Conservation (phyloP, 2,797 vertebrate genomes). For the Urophycis tenuis region DNA sequence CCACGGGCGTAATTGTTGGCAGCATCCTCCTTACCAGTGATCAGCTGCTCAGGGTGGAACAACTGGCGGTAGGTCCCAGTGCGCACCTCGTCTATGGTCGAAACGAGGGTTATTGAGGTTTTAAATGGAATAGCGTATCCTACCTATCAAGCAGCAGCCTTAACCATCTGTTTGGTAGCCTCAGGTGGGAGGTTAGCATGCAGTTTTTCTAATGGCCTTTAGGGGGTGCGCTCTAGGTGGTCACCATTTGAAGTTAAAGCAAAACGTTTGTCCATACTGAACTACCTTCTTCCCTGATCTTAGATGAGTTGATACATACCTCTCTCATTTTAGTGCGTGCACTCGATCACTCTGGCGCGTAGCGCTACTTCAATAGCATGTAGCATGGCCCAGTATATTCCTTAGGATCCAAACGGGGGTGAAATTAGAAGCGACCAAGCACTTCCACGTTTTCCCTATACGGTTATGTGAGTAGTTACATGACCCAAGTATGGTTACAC, state of each 20-base stretch:
- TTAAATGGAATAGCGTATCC: neutral
- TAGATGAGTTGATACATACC: no score
- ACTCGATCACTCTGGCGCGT: no score
- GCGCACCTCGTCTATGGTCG: constrained; percentile 56
- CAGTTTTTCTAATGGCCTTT: neutral
- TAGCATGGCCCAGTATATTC: no score
- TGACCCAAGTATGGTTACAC: no score
- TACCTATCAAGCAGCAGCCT: neutral
- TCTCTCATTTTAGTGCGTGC: no score
- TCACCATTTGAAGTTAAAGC: neutral
- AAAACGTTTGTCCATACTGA: no score
- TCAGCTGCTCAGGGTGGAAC: constrained; percentile 64
- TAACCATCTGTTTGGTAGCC: neutral
- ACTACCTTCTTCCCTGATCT: no score
- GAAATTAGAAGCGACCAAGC: no score
- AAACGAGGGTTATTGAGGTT: neutral
- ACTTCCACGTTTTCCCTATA: no score
- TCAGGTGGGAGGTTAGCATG: neutral
- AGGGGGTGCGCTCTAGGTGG: neutral
- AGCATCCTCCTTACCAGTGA: constrained; percentile 67
- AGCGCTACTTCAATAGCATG: no score
- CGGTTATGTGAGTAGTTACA: no score
- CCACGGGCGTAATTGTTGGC: constrained; percentile 68
- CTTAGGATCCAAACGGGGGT: no score
- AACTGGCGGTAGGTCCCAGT: constrained; percentile 60